A percentile compares a stretch with the other conserved stretches of the same genome.
These are phyloP conservation scores for Tichodroma muraria DNA, from an alignment of 2,113 vertebrate genomes.

Conservation along the genomic window DNA sequence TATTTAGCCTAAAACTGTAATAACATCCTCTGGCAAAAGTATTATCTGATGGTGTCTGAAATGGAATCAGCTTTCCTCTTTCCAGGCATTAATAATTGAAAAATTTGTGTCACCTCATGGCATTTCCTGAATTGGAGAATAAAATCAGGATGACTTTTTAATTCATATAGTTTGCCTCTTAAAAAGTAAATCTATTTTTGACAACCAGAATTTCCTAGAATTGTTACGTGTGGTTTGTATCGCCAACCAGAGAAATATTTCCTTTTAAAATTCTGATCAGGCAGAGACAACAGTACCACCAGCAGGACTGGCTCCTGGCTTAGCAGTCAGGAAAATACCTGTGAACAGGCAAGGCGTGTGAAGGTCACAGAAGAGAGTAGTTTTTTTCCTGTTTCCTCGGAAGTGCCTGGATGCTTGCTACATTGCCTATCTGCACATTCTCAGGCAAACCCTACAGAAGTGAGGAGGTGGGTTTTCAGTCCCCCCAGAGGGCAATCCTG, in stretches of 20 bases:
- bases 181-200: conserved; percentile 50
- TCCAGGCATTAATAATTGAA: conserved; percentile 44
- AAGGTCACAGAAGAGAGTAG: neutral
- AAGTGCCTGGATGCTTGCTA: neutral
- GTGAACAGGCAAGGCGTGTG: neutral
- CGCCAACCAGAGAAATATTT: conserved; percentile 11
- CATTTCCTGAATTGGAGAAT: conserved; percentile 58
- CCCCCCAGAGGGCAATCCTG: neutral
- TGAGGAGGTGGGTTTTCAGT: neutral
- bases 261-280: neutral
- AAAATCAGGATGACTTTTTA: conserved; percentile 25
- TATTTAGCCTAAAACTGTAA: conserved; percentile 54
- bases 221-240: conserved; percentile 40
- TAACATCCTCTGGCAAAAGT: conserved; percentile 59
- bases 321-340: neutral
- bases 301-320: neutral
- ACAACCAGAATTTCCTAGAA: conserved; percentile 58
- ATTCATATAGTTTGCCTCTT: conserved; percentile 40
- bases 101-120: conserved; percentile 19
- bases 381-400: neutral
- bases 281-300: neutral
- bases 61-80: conserved; percentile 55
- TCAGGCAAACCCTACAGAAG: neutral
- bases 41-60: conserved; percentile 59
- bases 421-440: neutral